A percentile compares a stretch with the other conserved stretches of the same genome.
phyloP scores from a whole-genome alignment of 2,797 vertebrate species.

The Lagorchestes hirsutus region DNA sequence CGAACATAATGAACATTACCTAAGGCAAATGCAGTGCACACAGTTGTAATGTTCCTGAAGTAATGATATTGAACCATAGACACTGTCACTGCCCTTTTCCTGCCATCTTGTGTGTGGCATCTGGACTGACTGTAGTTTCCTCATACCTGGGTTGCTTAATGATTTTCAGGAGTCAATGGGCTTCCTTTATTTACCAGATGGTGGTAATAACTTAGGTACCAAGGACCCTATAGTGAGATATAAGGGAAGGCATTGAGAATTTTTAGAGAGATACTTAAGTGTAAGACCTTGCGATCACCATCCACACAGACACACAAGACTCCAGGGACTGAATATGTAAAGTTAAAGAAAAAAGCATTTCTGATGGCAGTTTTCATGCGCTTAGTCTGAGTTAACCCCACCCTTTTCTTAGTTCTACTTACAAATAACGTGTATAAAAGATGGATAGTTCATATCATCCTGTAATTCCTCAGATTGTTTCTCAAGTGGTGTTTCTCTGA shows the following conservation, averaged over 20 bases:
- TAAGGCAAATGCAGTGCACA: not conserved
- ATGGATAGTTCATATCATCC: slow-evolving; percentile 18
- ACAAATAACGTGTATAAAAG: slow-evolving; percentile 16
- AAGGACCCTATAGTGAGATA: not conserved
- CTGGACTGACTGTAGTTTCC: not conserved
- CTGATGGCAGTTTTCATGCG: slow-evolving; percentile 22
- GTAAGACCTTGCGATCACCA: not conserved
- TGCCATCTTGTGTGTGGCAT: not conserved
- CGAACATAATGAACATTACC: not conserved
- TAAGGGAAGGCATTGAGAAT: not conserved
- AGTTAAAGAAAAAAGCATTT: slow-evolving; percentile 12
- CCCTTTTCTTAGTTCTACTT: slow-evolving; percentile 22
- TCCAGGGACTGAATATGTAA: not conserved
- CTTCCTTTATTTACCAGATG: not conserved
- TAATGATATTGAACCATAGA: not conserved
- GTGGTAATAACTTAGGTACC: not conserved
- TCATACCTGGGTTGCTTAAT: not conserved
- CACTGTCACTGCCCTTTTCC: not conserved
- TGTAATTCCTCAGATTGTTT: slow-evolving; percentile 44
- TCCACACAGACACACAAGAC: not conserved
- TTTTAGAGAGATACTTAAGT: not conserved
- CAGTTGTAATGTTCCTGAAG: not conserved
- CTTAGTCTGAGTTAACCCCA: not conserved
- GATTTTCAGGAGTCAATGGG: not conserved
- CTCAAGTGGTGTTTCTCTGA: slow-evolving; percentile 9